Evolutionary conservation across 2,888 invertebrate genomes (phyloP), one percentile per base, ranked within the genome.

Genomic region (Laothoe populi): DNA sequence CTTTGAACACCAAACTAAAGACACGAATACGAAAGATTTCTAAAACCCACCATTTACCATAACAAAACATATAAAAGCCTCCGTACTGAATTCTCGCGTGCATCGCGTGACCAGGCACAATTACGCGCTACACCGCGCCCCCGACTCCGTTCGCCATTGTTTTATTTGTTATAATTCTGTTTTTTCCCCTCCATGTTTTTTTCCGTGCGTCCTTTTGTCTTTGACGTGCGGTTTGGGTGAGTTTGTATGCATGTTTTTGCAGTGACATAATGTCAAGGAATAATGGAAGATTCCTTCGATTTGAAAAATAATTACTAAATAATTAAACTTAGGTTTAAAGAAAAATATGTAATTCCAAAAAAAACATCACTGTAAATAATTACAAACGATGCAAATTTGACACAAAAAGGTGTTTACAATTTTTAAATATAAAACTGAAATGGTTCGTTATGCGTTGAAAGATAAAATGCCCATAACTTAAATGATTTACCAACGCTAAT

Each of bases 31-130:
- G 23, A 23, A 57, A 42, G 24, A n/a, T 42, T 19, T 40, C 42
- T 23, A 40, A 46, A 23, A 13, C 23, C 21, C 45, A 21, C 21
- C 23, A 38, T 60, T 58, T 24, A 45, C 35, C n/a, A n/a, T 45
- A 40, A 40, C 38, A 49, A 23, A 38, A 24, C 46, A 38, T 23
- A 38, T 23, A 48, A 40, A 40, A 60, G 38, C 46, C 38, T 40
- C 23, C 23, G 7, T 23, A 8, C 21, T 44, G 5, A 31, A 31
- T 24, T 65, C 65, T 63, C 64, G 67, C 60, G 19, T 21, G 21
- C 57, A 8, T 68, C 42, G 65, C 68, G 68, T 68, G 68, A 60
- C 60, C 31, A 21, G 21, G 4, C 61, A 16, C 67, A 65, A 67
- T 67, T 67, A 66, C 44, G 26, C 10, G 8, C 45, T 13, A 38